Conservation (phyloP, 1,140 invertebrate genomes). For the Anoplophora glabripennis region DNA sequence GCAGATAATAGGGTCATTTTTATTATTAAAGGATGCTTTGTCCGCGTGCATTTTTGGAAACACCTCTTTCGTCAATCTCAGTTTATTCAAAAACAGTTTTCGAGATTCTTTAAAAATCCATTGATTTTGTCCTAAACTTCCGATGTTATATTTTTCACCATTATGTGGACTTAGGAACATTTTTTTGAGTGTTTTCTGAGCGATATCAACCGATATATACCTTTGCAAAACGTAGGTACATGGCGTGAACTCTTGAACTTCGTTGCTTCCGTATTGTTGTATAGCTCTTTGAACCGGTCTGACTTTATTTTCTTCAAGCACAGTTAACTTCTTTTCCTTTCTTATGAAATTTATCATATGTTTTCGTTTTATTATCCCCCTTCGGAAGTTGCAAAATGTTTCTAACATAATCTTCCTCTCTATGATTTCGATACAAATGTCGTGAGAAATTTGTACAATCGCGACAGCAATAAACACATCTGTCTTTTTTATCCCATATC, state of each 20-base stretch:
- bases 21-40: constrained; percentile 11
- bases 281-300: constrained; percentile 21
- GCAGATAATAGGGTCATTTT: constrained; percentile 11
- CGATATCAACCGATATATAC: constrained; percentile 11
- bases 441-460: constrained; percentile 22
- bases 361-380: constrained; percentile 16
- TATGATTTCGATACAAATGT: constrained; percentile 17
- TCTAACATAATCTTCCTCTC: constrained; percentile 13
- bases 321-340: constrained; percentile 19
- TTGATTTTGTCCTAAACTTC: constrained; percentile 18
- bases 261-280: constrained; percentile 1
- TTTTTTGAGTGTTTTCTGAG: constrained; percentile 5
- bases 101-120: constrained; percentile 15
- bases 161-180: constrained; percentile 3
- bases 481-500: constrained; percentile 20
- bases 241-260: constrained; percentile 7
- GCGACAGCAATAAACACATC: constrained; percentile 14
- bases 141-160: constrained; percentile 8
- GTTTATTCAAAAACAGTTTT: constrained; percentile 15
- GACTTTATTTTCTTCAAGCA: constrained; percentile 14
- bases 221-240: constrained; percentile 18
- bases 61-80: constrained; percentile 21
- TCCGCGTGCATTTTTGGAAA: constrained; percentile 20
- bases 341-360: constrained; percentile 16
- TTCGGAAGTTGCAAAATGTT: constrained; percentile 12